phyloP scores from a whole-genome alignment of 2,888 invertebrate species.

The Cactoblastis cactorum region DNA sequence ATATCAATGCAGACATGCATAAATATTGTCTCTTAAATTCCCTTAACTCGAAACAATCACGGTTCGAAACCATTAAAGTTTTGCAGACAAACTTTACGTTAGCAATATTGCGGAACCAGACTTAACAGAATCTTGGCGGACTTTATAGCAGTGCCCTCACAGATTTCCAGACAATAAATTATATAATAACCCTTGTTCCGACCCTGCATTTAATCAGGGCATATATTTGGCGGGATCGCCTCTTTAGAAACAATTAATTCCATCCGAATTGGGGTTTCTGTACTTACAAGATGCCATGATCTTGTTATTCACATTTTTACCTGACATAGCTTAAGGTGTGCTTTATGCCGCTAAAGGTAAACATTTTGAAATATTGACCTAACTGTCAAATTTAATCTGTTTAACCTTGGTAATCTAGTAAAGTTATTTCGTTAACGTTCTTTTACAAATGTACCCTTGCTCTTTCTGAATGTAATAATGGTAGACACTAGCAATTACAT shows the following conservation, averaged over 20 bases:
- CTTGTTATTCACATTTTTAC: background rate
- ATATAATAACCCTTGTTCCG: constrained; percentile 70
- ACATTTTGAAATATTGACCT: background rate
- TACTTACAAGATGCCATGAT: constrained; percentile 36
- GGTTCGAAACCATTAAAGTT: constrained; percentile 57
- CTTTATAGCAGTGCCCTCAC: constrained; percentile 57
- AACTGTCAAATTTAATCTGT: no score
- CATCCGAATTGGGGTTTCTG: constrained; percentile 45
- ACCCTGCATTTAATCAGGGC: constrained; percentile 68
- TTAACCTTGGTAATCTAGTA: no score
- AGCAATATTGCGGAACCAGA: constrained; percentile 59
- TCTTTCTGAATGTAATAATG: no score
- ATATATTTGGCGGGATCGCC: constrained; percentile 63
- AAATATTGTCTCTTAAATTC: constrained; percentile 27
- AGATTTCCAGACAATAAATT: constrained; percentile 74
- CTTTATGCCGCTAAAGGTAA: no score
- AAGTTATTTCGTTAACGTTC: no score
- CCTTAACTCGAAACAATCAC: constrained; percentile 36
- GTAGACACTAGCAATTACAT: no score
- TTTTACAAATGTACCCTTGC: no score
- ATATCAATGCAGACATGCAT: background rate
- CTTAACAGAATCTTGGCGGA: constrained; percentile 61
- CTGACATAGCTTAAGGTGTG: background rate
- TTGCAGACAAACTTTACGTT: constrained; percentile 54
- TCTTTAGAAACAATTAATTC: constrained; percentile 72